phyloP scores from a whole-genome alignment of 2,888 invertebrate genomes.

The Hylaea fasciaria region DNA sequence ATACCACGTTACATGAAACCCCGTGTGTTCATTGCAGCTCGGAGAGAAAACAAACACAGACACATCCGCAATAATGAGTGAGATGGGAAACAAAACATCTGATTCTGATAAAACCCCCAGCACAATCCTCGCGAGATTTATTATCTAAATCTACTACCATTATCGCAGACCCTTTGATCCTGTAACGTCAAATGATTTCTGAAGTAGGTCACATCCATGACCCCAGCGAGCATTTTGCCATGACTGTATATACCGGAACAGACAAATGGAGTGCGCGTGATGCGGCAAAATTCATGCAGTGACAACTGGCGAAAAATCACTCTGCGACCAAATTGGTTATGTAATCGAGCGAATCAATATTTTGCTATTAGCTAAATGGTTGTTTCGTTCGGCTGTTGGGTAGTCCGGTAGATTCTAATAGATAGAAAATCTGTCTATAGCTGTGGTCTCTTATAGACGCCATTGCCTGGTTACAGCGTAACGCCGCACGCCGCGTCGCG shows the following conservation, averaged over 20 bases:
- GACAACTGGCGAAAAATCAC: conserved; percentile 62
- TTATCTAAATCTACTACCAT: conserved; percentile 9
- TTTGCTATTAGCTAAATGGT: conserved; percentile 7
- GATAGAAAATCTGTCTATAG: too few relatives aligned
- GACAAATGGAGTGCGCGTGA: conserved; percentile 63
- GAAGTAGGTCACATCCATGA: conserved; percentile 29
- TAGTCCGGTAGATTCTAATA: neutral
- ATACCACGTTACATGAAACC: too few relatives aligned
- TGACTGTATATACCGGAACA: conserved; percentile 50
- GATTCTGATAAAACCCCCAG: too few relatives aligned
- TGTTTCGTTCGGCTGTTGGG: neutral
- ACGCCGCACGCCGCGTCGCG: too few relatives aligned
- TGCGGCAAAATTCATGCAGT: conserved; percentile 50
- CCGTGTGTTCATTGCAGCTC: too few relatives aligned
- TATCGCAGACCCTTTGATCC: conserved; percentile 23
- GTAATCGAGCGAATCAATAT: conserved; percentile 26
- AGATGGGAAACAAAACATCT: too few relatives aligned
- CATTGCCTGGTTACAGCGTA: too few relatives aligned
- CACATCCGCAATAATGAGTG: too few relatives aligned
- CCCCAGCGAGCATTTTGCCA: conserved; percentile 13
- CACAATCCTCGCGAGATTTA: too few relatives aligned
- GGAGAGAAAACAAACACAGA: too few relatives aligned
- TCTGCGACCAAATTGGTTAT: conserved; percentile 49
- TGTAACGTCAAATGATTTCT: conserved; percentile 20
- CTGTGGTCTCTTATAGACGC: too few relatives aligned